A percentile compares a stretch with the other conserved stretches of the same genome.
Conservation (phyloP, 2,113 vertebrate species). For the Felis catus region DNA sequence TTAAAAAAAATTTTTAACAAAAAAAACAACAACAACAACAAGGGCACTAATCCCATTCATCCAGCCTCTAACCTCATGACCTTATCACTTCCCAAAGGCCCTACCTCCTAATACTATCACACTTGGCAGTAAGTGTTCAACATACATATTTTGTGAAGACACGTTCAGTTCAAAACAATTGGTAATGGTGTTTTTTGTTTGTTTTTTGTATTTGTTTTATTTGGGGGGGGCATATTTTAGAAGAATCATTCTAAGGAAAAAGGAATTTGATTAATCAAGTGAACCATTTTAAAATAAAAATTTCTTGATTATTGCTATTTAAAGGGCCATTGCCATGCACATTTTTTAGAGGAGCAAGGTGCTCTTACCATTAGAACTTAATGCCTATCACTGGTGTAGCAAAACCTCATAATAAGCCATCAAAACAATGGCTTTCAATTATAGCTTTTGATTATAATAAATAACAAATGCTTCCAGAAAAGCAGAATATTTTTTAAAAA, state of each 20-base stretch:
- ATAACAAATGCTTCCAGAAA: constrained; percentile 5
- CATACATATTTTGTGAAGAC: background rate
- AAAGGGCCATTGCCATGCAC: background rate
- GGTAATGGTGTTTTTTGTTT: background rate
- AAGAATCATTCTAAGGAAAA: background rate
- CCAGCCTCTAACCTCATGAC: background rate
- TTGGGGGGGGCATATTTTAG: background rate
- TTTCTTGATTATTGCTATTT: background rate
- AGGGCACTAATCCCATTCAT: background rate
- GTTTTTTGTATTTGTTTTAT: background rate
- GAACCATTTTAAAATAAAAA: background rate
- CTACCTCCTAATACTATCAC: background rate
- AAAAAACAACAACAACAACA: too few species aligned
- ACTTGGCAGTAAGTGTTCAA: background rate
- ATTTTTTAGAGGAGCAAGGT: background rate
- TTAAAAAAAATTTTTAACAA: too few species aligned
- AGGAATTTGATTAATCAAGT: background rate
- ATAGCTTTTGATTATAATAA: background rate
- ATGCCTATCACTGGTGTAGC: background rate
- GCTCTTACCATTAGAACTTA: background rate
- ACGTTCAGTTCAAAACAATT: background rate
- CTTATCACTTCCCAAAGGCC: background rate
- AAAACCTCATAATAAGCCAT: constrained; percentile 22
- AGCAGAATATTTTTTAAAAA: background rate
- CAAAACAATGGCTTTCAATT: background rate